Percentiles rank a stretch among this genome's conserved stretches.
Evolutionary conservation across 2,113 vertebrate genomes (phyloP).

Genomic region (Poecilia latipinna): DNA sequence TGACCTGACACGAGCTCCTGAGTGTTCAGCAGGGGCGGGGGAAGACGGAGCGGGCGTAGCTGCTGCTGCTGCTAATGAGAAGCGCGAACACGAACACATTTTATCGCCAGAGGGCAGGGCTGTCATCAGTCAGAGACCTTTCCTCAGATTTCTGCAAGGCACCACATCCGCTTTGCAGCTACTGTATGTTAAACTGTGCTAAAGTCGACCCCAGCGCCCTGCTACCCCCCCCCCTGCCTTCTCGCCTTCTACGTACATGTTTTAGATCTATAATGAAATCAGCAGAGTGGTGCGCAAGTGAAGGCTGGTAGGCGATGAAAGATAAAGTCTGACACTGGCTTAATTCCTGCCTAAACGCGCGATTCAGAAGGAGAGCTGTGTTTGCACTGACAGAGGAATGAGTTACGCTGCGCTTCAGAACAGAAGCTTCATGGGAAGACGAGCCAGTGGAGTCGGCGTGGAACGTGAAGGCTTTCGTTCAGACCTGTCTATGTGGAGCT

Average conservation of each 20-base stretch:
- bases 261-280: slow-evolving; percentile 76
- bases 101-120: slow-evolving; percentile 55
- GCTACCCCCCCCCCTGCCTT: not conserved
- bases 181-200: slow-evolving; percentile 34
- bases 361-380: slow-evolving; percentile 37
- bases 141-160: slow-evolving; percentile 51
- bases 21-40: slow-evolving; percentile 21
- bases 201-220: slow-evolving; percentile 8
- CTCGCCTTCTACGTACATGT: slow-evolving; percentile 33
- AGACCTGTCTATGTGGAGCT: slow-evolving; percentile 94
- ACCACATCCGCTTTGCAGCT: slow-evolving; percentile 28
- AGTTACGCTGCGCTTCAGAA: slow-evolving; percentile 21
- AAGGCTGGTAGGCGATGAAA: slow-evolving; percentile 57
- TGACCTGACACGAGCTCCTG: slow-evolving; percentile 39
- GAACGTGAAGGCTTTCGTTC: slow-evolving; percentile 38
- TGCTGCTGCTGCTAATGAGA: slow-evolving; percentile 63
- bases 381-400: slow-evolving; percentile 9
- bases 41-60: slow-evolving; percentile 38
- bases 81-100: slow-evolving; percentile 50
- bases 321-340: slow-evolving; percentile 45
- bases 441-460: slow-evolving; percentile 12
- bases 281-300: slow-evolving; percentile 56
- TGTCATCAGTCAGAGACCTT: slow-evolving; percentile 53
- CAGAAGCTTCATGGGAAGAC: slow-evolving; percentile 11
- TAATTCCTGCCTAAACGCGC: slow-evolving; percentile 60